Evolutionary conservation across 2,113 vertebrate genomes (phyloP).

Genomic region (Brachypodius melanocephalos): DNA sequence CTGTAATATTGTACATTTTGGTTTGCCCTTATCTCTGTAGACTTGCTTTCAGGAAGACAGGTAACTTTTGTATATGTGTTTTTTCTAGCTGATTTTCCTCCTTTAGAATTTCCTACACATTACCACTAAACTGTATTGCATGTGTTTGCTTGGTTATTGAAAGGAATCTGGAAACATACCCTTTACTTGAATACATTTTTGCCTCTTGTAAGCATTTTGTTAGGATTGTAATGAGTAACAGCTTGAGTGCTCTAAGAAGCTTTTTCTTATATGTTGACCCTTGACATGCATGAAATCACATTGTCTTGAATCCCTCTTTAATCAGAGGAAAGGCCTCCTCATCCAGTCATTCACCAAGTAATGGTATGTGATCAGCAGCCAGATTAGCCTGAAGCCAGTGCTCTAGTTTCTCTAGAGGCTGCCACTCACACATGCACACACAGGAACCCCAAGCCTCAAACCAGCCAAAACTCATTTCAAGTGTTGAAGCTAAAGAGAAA

Average conservation of each 20-base stretch:
- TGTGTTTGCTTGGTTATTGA: conserved; percentile 39
- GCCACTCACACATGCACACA: not conserved
- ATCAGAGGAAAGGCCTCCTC: conserved; percentile 58
- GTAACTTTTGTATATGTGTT: not conserved
- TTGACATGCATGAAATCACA: conserved; percentile 77
- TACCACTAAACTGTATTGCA: conserved; percentile 6
- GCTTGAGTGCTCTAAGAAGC: conserved; percentile 72
- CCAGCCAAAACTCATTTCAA: not conserved
- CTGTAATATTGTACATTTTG: not conserved
- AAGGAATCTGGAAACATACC: conserved; percentile 31
- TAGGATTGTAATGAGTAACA: conserved; percentile 77
- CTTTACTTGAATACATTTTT: conserved; percentile 34
- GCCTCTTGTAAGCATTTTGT: conserved; percentile 70
- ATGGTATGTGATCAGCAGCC: conserved; percentile 44
- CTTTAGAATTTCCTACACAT: conserved; percentile 5
- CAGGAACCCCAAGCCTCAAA: not conserved
- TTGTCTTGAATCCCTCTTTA: conserved; percentile 73
- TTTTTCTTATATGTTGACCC: conserved; percentile 75
- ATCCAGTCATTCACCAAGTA: conserved; percentile 23
- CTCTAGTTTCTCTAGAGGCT: not conserved
- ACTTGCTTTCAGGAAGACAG: not conserved
- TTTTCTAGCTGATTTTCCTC: conserved; percentile 24
- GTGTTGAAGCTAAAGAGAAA: not conserved
- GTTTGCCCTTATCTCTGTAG: not conserved
- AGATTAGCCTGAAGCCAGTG: not conserved